Percentiles rank a stretch among this genome's conserved stretches.
These are phyloP conservation scores for Lithophane ornitopus DNA, from an alignment of 2,888 invertebrate species.

Conservation along the genomic window DNA sequence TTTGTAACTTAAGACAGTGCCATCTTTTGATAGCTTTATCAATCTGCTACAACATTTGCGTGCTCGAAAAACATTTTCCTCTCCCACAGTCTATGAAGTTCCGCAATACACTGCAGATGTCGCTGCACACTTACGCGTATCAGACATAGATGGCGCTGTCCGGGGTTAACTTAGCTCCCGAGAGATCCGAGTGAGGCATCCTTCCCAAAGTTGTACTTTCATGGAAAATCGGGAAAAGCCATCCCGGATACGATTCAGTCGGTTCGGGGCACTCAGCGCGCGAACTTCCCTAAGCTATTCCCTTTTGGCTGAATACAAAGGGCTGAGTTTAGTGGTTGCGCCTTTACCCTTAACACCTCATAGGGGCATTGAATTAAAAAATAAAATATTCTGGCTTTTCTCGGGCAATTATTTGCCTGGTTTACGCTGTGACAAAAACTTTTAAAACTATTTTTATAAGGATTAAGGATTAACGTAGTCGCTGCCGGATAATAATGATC, in stretches of 20 bases:
- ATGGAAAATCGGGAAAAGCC: slow-evolving; percentile 83
- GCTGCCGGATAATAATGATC: slow-evolving; percentile 84
- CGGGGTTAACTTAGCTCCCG: slow-evolving; percentile 34
- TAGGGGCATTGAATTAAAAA: slow-evolving; percentile 19
- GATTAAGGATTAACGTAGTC: slow-evolving; percentile 79
- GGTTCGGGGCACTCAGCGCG: slow-evolving; percentile 83
- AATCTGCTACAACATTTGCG: neutral
- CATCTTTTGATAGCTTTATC: slow-evolving; percentile 32
- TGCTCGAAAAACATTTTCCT: neutral
- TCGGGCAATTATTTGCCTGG: slow-evolving; percentile 40
- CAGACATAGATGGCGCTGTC: slow-evolving; percentile 57
- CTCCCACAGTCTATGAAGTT: slow-evolving; percentile 25
- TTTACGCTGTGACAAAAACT: slow-evolving; percentile 73
- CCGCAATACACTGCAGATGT: slow-evolving; percentile 58
- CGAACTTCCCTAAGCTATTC: slow-evolving; percentile 73
- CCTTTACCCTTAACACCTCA: slow-evolving; percentile 38
- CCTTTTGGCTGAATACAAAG: slow-evolving; percentile 52
- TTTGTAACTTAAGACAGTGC: slow-evolving; percentile 19
- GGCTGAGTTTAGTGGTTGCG: slow-evolving; percentile 63
- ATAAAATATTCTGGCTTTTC: neutral
- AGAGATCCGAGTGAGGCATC: slow-evolving; percentile 60
- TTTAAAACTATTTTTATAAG: slow-evolving; percentile 80
- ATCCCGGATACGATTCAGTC: slow-evolving; percentile 86
- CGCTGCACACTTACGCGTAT: slow-evolving; percentile 25
- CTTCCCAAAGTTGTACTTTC: slow-evolving; percentile 69